Evolutionary conservation across 2,888 invertebrate genomes (phyloP).

Genomic region (Caenorhabditis sp.): DNA sequence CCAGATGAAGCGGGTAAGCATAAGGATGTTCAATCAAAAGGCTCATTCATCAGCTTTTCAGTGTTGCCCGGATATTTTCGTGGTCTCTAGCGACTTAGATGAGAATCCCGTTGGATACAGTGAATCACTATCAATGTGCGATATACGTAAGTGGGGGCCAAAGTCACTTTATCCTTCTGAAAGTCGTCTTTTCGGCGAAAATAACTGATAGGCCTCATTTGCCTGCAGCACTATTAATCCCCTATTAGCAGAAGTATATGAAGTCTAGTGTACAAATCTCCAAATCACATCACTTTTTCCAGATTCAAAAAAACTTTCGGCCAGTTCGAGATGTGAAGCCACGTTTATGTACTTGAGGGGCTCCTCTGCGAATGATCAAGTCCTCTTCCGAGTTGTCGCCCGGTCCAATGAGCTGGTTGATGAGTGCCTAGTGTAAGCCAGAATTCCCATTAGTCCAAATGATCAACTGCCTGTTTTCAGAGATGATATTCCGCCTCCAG

Average conservation of each 20-base stretch:
- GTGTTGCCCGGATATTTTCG: conserved; percentile 54
- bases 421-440: conserved; percentile 27
- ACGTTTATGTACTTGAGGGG: conserved; percentile 36
- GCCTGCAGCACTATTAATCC: conserved; percentile 35
- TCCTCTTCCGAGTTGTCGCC: conserved; percentile 20
- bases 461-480: background rate
- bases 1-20: conserved; percentile 10
- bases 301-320: conserved; percentile 10
- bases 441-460: background rate
- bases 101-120: conserved; percentile 36
- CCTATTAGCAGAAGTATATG: background rate
- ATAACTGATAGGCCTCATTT: too few relatives aligned
- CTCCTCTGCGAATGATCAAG: conserved; percentile 4
- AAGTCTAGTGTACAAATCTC: conserved; percentile 29
- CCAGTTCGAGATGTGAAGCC: conserved; percentile 27
- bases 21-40: background rate
- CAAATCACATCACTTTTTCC: conserved; percentile 27
- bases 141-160: conserved; percentile 44
- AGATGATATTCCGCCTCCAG: conserved; percentile 1
- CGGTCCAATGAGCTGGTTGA: background rate
- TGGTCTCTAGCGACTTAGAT: conserved; percentile 21
- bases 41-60: conserved; percentile 17
- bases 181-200: too few relatives aligned
- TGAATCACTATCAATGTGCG: conserved; percentile 34
- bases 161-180: conserved; percentile 32